Evolutionary conservation across 2,113 vertebrate genomes (phyloP).

Genomic region (Oreochromis aureus): DNA sequence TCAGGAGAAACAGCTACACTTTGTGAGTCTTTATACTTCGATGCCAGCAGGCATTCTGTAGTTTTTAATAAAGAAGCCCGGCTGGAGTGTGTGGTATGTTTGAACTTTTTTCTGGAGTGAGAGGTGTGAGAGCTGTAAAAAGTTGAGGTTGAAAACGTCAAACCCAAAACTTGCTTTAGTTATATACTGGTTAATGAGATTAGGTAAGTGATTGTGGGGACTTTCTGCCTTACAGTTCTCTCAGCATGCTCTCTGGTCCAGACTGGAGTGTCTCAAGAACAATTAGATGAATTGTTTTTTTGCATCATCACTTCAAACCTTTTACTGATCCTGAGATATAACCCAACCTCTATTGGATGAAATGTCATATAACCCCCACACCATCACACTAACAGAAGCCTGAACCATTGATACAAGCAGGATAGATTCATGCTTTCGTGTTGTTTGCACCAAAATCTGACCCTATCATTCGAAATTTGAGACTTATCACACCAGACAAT

Average conservation of each 20-base stretch:
- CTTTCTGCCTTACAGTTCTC: not conserved
- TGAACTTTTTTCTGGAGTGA: not conserved
- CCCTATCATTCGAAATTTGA: not conserved
- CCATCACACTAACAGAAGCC: not conserved
- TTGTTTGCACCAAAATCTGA: not conserved
- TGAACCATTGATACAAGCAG: not conserved
- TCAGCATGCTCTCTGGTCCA: not conserved
- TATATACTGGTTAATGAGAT: not conserved
- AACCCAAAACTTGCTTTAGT: not conserved
- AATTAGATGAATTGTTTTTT: not conserved
- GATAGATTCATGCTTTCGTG: not conserved
- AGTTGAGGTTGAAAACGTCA: not conserved
- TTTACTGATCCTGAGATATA: not conserved
- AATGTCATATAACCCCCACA: not conserved
- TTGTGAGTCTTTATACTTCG: not conserved
- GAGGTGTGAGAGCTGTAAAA: not conserved
- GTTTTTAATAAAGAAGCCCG: not conserved
- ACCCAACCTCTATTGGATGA: not conserved
- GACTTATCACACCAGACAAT: not conserved
- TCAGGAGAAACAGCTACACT: not conserved
- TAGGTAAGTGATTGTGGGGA: not conserved
- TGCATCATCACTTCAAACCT: not conserved
- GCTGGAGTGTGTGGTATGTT: not conserved
- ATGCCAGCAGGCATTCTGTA: not conserved
- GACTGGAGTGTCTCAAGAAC: not conserved